Percentiles rank a stretch among this genome's conserved stretches.
These are phyloP conservation scores for Trichomalopsis sarcophagae DNA, from an alignment of 1,140 invertebrate genomes.

Conservation along the genomic window DNA sequence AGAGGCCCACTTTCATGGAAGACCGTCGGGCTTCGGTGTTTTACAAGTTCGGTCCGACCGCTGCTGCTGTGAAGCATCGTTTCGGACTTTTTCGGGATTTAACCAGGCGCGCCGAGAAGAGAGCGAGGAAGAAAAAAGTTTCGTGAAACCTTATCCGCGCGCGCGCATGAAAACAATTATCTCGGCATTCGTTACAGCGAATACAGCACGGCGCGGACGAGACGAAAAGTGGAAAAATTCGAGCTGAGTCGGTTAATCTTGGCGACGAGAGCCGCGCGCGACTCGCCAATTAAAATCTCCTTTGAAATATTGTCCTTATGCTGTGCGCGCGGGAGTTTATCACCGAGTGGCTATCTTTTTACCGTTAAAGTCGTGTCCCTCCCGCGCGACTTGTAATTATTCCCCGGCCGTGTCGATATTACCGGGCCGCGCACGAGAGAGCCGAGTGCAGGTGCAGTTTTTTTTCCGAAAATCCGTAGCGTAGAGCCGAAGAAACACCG, in stretches of 20 bases:
- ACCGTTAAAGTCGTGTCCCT: slow-evolving; percentile 63
- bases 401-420: slow-evolving; percentile 63
- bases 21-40: slow-evolving; percentile 1
- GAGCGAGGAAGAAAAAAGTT: slow-evolving; percentile 9
- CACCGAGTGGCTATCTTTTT: slow-evolving; percentile 55
- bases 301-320: slow-evolving; percentile 51
- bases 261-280: neutral
- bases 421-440: slow-evolving; percentile 25
- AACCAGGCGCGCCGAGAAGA: neutral
- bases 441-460: neutral
- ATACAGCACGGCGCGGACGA: neutral
- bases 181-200: neutral
- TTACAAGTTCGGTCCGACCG: slow-evolving; percentile 24
- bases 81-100: neutral
- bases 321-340: slow-evolving; percentile 39
- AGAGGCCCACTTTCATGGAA: slow-evolving; percentile 44
- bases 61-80: slow-evolving; percentile 24
- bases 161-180: neutral
- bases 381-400: slow-evolving; percentile 69
- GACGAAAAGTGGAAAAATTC: neutral
- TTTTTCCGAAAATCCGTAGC: neutral
- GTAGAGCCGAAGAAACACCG: neutral
- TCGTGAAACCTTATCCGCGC: neutral
- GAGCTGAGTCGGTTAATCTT: slow-evolving; percentile 32
- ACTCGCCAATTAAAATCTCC: slow-evolving; percentile 52